Evolutionary conservation across 2,113 vertebrate species (phyloP), one percentile per base, ranked within the genome.

Genomic region (Dendrocopos noguchii): DNA sequence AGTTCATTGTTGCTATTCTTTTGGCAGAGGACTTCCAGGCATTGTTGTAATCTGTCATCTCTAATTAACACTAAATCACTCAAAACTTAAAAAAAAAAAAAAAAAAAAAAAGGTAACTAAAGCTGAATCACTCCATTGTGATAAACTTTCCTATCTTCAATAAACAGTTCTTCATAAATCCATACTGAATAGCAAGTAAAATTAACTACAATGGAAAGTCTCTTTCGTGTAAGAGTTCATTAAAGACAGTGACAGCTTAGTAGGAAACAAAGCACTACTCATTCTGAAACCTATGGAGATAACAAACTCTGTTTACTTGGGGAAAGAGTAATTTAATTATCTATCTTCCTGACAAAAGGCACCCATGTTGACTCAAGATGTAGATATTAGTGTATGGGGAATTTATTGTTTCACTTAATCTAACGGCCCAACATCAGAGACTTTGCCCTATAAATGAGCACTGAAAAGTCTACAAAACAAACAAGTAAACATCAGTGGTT

Each of bases 291-390:
- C 36, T 59, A 12, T 53, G 52, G 25, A 81, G 46, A 96, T 88
- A 81, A 88, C 93, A 96, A 92, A 25, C 64, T 89, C 27, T 92
- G 22, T 91, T 94, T 94, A 73, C 68, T 76, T 80, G 39, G 19
- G n/a, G 22, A 73, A 88, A 83, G 44, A 15, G 18, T 93, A 95
- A 95, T 93, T 95, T 86, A 94, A 95, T 96, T 94, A 86, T 72
- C 81, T 84, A 5, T 90, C 67, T 80, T 88, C 77, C 72, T 90
- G 77, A 92, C 59, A 82, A 84, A 94, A 95, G 31, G 9, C 18
- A 88, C 94, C 52, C 44, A 80, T 92, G 72, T 93, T 96, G 82
- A 91, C 84, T 88, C 52, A 79, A 39, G 56, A 86, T 74, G 28
- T 67, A 76, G 79, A n/a, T 84, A 94, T 87, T 94, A 92, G 47